Evolutionary conservation across 2,797 vertebrate species (phyloP), one percentile per base, ranked within the genome.

Genomic region (Ara ararauna): DNA sequence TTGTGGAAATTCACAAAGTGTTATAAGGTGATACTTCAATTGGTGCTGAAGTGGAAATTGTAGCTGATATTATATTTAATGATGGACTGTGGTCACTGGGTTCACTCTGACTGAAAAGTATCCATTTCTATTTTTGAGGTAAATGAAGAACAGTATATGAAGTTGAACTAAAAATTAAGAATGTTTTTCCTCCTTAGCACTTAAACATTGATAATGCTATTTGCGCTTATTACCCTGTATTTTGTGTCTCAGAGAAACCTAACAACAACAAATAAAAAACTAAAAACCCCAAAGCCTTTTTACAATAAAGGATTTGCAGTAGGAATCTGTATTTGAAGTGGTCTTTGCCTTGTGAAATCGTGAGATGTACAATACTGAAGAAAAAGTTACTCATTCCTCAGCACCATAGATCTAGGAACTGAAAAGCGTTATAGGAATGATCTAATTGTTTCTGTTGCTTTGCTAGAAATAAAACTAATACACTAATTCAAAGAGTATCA

Each of bases 1-100:
- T 96, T 96, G 89, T 93, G 93, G 88, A 96, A 96, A 96, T 94
- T 96, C 83, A 93, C 85, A 54, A 91, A 94, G 86, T 96, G 81
- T 96, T 95, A 95, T 95, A 96, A 96, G 96, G 90, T 95, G 90
- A 96, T 95, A 58, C 60, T 96, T 96, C 88, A 85, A 6, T 87
- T 95, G 91, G 62, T 95, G 70, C 79, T 91, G 66, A 94, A 96
- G 87, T 95, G 74, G 72, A 85, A 95, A 89, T 81, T 90, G 90
- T 93, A 70, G 92, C 78, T 90, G 77, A 67, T 92, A 84, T 73
- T 95, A 82, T 74, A 74, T 94, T 96, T 95, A 95, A 90, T 93
- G 95, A 95, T 87, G 75, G 89, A n/a, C 86, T 89, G 64, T 95
- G 94, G 92, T 96, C 86, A 72, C 75, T 72, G 61, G 45, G 86